A percentile compares a stretch with the other conserved stretches of the same genome.
Conservation (phyloP, 2,113 vertebrate species). For the Erinaceus europaeus region DNA sequence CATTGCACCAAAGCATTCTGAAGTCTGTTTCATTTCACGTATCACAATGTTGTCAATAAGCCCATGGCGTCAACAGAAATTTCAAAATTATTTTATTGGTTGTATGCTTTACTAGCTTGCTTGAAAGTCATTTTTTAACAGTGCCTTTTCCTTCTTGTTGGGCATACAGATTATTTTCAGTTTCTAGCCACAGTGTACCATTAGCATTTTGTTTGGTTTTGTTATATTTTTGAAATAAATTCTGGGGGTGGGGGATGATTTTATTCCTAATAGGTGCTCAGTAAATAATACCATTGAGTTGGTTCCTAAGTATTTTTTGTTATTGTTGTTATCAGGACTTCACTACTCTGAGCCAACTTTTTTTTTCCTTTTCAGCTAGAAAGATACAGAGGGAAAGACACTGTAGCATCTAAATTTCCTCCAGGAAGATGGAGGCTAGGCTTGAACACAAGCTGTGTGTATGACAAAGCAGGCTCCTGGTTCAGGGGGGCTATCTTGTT, state of each 20-base stretch:
- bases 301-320: neutral
- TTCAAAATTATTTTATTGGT: neutral
- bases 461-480: no score
- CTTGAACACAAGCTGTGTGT: no score
- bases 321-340: no score
- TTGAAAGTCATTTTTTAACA: neutral
- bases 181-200: neutral
- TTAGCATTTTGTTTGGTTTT: conserved; percentile 16
- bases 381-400: no score
- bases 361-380: no score
- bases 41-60: neutral
- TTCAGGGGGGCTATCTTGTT: no score
- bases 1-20: neutral
- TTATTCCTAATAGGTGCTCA: neutral
- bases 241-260: neutral
- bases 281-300: conserved; percentile 15
- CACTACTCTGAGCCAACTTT: no score
- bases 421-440: no score
- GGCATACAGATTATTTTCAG: conserved; percentile 5
- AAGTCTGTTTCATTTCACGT: neutral
- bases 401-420: no score
- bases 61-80: neutral
- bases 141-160: neutral
- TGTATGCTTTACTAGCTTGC: neutral
- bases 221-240: neutral